Evolutionary conservation across 1,140 invertebrate genomes (phyloP), one percentile per base, ranked within the genome.

Genomic region (Eupeodes corollae): DNA sequence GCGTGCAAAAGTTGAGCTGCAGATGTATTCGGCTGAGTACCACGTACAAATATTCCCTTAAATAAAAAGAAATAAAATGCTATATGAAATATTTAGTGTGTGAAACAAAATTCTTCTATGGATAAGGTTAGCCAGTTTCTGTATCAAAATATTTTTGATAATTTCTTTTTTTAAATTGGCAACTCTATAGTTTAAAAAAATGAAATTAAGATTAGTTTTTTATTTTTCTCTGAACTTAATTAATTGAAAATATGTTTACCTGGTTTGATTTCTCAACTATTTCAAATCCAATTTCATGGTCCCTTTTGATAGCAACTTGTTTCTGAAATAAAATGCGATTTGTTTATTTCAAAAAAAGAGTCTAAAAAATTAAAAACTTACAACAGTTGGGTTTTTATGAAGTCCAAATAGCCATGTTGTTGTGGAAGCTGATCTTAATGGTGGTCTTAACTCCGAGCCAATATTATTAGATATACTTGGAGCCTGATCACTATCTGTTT

Each of bases 371-470:
- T 5, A n/a, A 21, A 42, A 31, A 42, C 56, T 57, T 65, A 75
- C 74, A 53, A 77, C 77, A 42, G 70, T 76, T 43, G 74, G 76
- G 63, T 79, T 80, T 58, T 70, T 75, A 51, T 79, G 77, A 5
- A 70, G 72, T 32, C 77, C 77, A 57, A 79, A 79, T 59, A 79
- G 76, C 77, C 77, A 79, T 9, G 52, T 52, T 8, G 55, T 58
- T 5, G 21, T 26, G 3, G 21, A 26, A 5, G 3, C 21, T 26
- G 21, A 26, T 26, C 21, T 3, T 8, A 26, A 26, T 30, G 8
- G 13, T 6, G 46, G 14, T 31, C 41, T 47, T 32, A 46, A 46
- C 16, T 63, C 59, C 39, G 56, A 57, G 15, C 56, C 51, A 40
- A 54, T 56, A 15, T 53, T 46, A 61, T 56, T 1, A 55, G 5